phyloP scores from a whole-genome alignment of 2,113 vertebrate species.

The Steatornis caripensis region DNA sequence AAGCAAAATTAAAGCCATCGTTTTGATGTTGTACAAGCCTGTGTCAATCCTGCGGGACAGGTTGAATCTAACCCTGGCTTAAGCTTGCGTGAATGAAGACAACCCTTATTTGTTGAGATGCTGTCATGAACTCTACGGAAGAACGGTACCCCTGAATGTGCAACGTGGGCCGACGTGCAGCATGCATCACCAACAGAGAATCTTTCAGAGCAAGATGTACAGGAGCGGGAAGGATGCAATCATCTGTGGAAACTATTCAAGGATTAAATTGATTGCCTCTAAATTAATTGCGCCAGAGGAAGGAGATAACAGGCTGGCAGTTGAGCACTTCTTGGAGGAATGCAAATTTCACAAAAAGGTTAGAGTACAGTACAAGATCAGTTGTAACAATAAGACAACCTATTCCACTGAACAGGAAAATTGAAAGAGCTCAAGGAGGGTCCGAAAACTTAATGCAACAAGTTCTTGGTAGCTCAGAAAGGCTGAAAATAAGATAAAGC shows the following conservation, averaged over 20 bases:
- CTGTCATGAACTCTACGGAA: background rate
- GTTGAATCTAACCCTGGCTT: background rate
- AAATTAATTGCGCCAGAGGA: background rate
- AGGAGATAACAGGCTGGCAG: background rate
- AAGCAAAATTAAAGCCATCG: background rate
- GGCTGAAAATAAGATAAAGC: background rate
- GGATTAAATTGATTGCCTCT: background rate
- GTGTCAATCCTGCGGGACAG: background rate
- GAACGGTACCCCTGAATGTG: background rate
- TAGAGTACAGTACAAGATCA: background rate
- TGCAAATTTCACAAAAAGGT: background rate
- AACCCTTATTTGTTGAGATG: background rate
- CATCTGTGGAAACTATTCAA: background rate
- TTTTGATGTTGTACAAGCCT: background rate
- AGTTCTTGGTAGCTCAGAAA: background rate
- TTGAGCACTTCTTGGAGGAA: background rate
- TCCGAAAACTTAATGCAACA: background rate
- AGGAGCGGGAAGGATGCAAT: background rate
- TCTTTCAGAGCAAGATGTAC: background rate
- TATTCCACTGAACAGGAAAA: background rate
- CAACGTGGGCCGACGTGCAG: rapidly evolving
- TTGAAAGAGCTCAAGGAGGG: background rate
- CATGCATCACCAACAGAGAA: background rate
- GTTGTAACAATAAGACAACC: background rate
- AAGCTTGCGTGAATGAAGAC: background rate